A percentile compares a stretch with the other conserved stretches of the same genome.
Evolutionary conservation across 2,888 invertebrate genomes (phyloP).

Genomic region (Hartigia nigra): DNA sequence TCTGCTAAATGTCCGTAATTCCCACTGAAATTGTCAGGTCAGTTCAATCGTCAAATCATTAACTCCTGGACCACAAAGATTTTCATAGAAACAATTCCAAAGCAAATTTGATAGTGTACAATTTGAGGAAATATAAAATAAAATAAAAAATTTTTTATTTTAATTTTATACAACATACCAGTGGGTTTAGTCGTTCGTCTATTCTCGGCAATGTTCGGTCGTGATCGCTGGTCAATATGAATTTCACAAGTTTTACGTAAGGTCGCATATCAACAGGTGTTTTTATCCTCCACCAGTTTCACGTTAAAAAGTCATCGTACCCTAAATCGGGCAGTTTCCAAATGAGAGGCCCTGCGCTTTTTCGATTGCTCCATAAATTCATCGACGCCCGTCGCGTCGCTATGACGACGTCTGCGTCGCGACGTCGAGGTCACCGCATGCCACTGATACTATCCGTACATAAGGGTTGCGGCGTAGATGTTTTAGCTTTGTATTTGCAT

Average conservation of each 20-base stretch:
- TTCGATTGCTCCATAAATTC: constrained; percentile 37
- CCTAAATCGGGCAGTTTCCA: not conserved
- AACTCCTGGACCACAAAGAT: not conserved
- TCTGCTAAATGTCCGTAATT: not conserved
- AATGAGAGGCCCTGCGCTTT: not conserved
- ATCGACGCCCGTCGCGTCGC: constrained; percentile 16
- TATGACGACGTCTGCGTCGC: not conserved
- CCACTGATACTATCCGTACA: constrained; percentile 23
- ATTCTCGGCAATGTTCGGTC: not conserved
- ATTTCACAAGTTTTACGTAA: not conserved
- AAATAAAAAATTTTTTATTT: too few species aligned
- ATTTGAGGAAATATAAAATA: not conserved
- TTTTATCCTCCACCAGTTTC: not conserved
- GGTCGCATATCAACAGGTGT: not conserved
- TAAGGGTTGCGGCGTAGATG: constrained; percentile 16
- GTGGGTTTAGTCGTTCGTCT: not conserved
- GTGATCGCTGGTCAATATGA: not conserved
- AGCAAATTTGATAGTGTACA: not conserved
- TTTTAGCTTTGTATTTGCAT: constrained; percentile 49
- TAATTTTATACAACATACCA: too few species aligned
- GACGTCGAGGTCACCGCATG: not conserved
- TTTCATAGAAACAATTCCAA: not conserved
- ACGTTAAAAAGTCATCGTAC: not conserved
- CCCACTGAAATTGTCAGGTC: not conserved
- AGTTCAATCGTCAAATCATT: not conserved